Evolutionary conservation across 2,113 vertebrate species (phyloP).

Genomic region (Camelus dromedarius): DNA sequence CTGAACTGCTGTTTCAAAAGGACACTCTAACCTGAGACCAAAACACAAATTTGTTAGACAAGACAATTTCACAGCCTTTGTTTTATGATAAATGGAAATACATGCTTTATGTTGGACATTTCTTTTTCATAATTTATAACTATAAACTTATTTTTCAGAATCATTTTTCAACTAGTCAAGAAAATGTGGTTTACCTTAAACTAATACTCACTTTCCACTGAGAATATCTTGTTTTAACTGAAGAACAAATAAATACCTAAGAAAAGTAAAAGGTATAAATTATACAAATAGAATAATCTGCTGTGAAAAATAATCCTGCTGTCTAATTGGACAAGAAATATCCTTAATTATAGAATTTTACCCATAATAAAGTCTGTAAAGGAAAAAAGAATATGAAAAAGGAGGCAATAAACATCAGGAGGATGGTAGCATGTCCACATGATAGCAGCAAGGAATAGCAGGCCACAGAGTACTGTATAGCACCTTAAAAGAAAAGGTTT

Average conservation of each 20-base stretch:
- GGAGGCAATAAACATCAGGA: neutral
- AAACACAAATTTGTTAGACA: slow-evolving; percentile 63
- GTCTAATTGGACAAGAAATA: slow-evolving; percentile 31
- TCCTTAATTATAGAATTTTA: slow-evolving; percentile 54
- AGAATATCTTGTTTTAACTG: slow-evolving; percentile 98
- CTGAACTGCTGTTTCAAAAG: slow-evolving; percentile 95
- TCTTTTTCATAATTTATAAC: slow-evolving; percentile 8
- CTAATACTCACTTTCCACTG: slow-evolving; percentile 96
- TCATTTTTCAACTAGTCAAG: slow-evolving; percentile 25
- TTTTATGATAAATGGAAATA: slow-evolving; percentile 54
- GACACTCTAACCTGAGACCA: slow-evolving; percentile 93
- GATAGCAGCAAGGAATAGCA: neutral
- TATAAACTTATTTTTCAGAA: slow-evolving; percentile 41
- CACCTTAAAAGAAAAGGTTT: neutral
- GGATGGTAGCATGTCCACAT: neutral
- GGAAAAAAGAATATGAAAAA: neutral
- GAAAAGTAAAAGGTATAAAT: slow-evolving; percentile 75
- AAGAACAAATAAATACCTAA: slow-evolving; percentile 98
- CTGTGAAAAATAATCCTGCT: slow-evolving; percentile 6
- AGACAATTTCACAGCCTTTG: slow-evolving; percentile 50
- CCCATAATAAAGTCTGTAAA: neutral
- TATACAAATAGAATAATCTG: slow-evolving; percentile 47
- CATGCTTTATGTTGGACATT: neutral
- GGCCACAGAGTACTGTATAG: neutral
- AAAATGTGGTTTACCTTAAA: slow-evolving; percentile 45